phyloP scores from a whole-genome alignment of 1,140 invertebrate genomes.

The Platyscapa corneri region DNA sequence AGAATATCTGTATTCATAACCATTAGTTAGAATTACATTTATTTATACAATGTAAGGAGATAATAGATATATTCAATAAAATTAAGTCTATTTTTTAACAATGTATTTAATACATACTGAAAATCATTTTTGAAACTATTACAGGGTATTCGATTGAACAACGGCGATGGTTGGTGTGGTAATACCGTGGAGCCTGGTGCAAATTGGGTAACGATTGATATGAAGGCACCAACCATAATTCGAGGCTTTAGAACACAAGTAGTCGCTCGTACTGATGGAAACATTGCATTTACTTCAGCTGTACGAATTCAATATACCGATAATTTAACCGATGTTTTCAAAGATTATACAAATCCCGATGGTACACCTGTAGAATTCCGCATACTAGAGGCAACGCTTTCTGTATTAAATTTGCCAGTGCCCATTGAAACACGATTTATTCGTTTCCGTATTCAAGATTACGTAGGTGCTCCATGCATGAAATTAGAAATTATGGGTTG shows the following conservation, averaged over 20 bases:
- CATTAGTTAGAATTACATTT: too few species aligned
- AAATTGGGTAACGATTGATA: conserved; percentile 92
- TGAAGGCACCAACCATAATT: conserved; percentile 92
- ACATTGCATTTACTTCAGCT: conserved; percentile 89
- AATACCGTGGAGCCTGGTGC: conserved; percentile 86
- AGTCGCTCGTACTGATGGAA: conserved; percentile 84
- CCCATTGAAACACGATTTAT: conserved; percentile 94
- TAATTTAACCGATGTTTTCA: conserved; percentile 90
- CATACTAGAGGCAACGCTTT: conserved; percentile 89
- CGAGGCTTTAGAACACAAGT: conserved; percentile 92
- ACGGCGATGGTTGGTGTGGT: conserved; percentile 92
- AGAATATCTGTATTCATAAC: too few species aligned
- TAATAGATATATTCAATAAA: too few species aligned
- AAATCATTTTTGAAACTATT: conserved; percentile 40
- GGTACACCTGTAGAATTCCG: conserved; percentile 94
- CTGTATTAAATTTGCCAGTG: conserved; percentile 90
- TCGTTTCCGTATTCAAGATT: conserved; percentile 92
- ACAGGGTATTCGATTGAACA: conserved; percentile 86
- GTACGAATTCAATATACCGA: conserved; percentile 91
- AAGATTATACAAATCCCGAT: conserved; percentile 93
- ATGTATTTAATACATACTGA: background rate
- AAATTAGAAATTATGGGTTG: conserved; percentile 96
- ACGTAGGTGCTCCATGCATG: conserved; percentile 89
- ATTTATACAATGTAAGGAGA: too few species aligned
- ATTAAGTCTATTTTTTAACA: background rate